A percentile compares a stretch with the other conserved stretches of the same genome.
phyloP scores from a whole-genome alignment of 35 echinoderm and acorn worm genomes.

The Acanthaster planci region DNA sequence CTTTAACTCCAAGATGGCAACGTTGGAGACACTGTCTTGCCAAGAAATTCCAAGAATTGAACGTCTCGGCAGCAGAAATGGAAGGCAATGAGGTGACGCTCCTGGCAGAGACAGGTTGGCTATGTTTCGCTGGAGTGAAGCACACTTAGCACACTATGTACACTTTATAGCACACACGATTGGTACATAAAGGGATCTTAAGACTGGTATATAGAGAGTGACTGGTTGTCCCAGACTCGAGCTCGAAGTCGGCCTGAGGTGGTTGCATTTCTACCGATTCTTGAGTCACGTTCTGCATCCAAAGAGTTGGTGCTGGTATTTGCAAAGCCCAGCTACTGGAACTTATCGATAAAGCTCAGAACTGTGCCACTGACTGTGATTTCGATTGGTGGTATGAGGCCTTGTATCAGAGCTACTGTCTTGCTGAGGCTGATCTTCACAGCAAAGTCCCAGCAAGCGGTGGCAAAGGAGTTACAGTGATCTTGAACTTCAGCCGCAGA shows the following conservation, averaged over 20 bases:
- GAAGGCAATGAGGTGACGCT: constrained; percentile 37
- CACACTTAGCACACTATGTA: too few species aligned
- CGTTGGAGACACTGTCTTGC: constrained; percentile 44
- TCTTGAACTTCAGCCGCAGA: background rate
- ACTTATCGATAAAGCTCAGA: background rate
- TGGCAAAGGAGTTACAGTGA: background rate
- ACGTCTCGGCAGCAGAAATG: constrained; percentile 15
- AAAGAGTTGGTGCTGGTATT: constrained; percentile 19
- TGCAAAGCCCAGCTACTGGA: background rate
- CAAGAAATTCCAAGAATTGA: constrained; percentile 45
- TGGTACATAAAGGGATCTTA: constrained; percentile 1
- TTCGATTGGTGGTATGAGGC: background rate
- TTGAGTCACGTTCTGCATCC: constrained; percentile 24
- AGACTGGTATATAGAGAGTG: too few species aligned
- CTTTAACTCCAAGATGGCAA: background rate
- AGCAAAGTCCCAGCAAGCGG: constrained; percentile 6
- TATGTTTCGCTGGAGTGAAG: background rate
- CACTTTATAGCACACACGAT: constrained; percentile 12
- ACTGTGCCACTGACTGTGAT: background rate
- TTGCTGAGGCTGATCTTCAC: constrained; percentile 37
- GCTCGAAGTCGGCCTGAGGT: constrained; percentile 5
- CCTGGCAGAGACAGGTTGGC: background rate
- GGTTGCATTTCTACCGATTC: constrained; percentile 10
- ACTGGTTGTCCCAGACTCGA: constrained; percentile 23
- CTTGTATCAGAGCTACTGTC: too few species aligned